Conservation (phyloP, 2,113 vertebrate species). For the Lamprologus ornatipinnis region DNA sequence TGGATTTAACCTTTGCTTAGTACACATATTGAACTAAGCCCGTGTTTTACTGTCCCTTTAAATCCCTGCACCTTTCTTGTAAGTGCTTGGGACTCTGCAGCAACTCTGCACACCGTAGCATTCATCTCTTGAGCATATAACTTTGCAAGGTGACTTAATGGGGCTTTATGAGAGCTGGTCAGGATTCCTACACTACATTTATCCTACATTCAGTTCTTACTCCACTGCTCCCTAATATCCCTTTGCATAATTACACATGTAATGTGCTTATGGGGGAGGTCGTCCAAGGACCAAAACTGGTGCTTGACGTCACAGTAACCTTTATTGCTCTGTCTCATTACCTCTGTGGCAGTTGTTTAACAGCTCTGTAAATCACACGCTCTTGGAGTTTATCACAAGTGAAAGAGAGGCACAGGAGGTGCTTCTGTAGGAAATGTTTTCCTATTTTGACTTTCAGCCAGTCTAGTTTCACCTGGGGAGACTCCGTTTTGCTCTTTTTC, state of each 20-base stretch:
- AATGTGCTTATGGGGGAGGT: slow-evolving; percentile 23
- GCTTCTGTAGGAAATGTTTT: not conserved
- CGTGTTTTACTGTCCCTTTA: slow-evolving; percentile 16
- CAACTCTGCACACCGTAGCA: not conserved
- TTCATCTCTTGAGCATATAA: not conserved
- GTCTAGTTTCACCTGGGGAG: slow-evolving; percentile 13
- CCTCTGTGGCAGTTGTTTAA: not conserved
- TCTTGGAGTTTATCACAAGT: not conserved
- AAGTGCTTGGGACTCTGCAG: slow-evolving; percentile 4
- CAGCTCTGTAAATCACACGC: not conserved
- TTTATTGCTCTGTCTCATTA: not conserved
- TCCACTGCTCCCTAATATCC: not conserved
- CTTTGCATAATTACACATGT: slow-evolving; percentile 37
- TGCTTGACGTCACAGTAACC: not conserved
- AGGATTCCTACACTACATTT: not conserved
- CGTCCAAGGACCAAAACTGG: not conserved
- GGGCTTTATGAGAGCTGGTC: slow-evolving; percentile 45
- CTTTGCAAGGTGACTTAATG: slow-evolving; percentile 51
- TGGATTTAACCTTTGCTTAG: slow-evolving; percentile 15
- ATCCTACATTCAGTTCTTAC: slow-evolving; percentile 6
- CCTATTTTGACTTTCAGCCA: not conserved
- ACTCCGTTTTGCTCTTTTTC: slow-evolving; percentile 15
- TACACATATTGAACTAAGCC: slow-evolving; percentile 7
- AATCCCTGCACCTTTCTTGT: slow-evolving; percentile 10
- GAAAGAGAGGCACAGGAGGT: not conserved